phyloP scores from a whole-genome alignment of 92 coral and sea anemone genomes.

The Phymanthus crucifer region DNA sequence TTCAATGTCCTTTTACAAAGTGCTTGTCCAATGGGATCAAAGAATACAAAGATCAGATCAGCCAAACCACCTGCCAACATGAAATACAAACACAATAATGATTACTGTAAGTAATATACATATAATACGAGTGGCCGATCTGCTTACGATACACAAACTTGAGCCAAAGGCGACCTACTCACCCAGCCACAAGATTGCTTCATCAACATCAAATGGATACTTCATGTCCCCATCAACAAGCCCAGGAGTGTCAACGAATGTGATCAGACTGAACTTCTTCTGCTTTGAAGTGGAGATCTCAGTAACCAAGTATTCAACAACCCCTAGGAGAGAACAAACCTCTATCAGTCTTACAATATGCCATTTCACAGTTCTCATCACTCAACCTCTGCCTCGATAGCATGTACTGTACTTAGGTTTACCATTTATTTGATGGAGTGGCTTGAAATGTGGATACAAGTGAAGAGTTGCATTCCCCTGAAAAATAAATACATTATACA shows the following conservation, averaged over 20 bases:
- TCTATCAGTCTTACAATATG: too few species aligned
- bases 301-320: slow-evolving; percentile 91
- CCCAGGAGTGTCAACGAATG: slow-evolving; percentile 99
- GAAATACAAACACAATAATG: too few species aligned
- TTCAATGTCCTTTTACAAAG: slow-evolving; percentile 14
- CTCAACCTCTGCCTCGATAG: too few species aligned
- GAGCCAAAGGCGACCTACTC: too few species aligned
- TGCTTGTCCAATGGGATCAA: slow-evolving; percentile 99
- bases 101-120: too few species aligned
- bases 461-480: slow-evolving; percentile 99
- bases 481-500: too few species aligned
- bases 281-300: slow-evolving; percentile 98
- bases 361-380: too few species aligned
- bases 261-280: slow-evolving; percentile 91
- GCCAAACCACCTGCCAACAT: slow-evolving; percentile 90
- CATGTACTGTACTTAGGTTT: background rate
- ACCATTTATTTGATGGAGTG: slow-evolving; percentile 84
- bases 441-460: slow-evolving; percentile 93
- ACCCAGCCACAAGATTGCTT: slow-evolving; percentile 92
- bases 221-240: slow-evolving; percentile 99
- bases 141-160: too few species aligned
- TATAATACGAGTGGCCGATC: too few species aligned
- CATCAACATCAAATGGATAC: slow-evolving; percentile 96
- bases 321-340: too few species aligned
- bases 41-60: slow-evolving; percentile 94